A percentile compares a stretch with the other conserved stretches of the same genome.
These are phyloP conservation scores for Chrysochloris asiatica DNA, from an alignment of 2,113 vertebrate genomes.

Conservation along the genomic window DNA sequence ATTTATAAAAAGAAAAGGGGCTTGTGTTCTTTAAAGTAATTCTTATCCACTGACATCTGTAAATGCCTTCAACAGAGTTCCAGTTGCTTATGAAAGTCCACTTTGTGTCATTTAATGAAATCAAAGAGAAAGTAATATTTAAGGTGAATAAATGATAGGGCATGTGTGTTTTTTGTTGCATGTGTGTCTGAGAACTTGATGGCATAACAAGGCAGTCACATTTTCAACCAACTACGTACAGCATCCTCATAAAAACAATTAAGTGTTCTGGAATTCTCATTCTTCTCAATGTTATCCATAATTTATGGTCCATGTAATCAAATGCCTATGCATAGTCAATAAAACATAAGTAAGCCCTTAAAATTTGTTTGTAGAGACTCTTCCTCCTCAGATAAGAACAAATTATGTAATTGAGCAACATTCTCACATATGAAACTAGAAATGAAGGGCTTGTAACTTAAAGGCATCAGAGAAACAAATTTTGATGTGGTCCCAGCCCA, in stretches of 20 bases:
- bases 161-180: background rate
- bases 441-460: background rate
- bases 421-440: background rate
- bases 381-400: background rate
- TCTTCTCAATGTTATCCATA: too few relatives aligned
- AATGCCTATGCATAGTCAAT: too few relatives aligned
- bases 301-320: too few relatives aligned
- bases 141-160: background rate
- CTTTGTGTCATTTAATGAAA: background rate
- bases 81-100: background rate
- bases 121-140: background rate
- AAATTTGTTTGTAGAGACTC: background rate
- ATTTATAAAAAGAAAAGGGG: background rate
- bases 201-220: background rate
- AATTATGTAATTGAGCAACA: background rate
- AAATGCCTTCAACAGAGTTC: background rate
- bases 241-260: too few relatives aligned
- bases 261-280: too few relatives aligned
- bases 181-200: background rate
- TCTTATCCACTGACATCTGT: background rate
- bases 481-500: background rate
- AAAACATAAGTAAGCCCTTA: too few relatives aligned
- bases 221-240: background rate
- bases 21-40: background rate
- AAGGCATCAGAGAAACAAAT: background rate